Evolutionary conservation across 1,140 invertebrate species (phyloP), one percentile per base, ranked within the genome.

Genomic region (Bilobella aurantiaca): DNA sequence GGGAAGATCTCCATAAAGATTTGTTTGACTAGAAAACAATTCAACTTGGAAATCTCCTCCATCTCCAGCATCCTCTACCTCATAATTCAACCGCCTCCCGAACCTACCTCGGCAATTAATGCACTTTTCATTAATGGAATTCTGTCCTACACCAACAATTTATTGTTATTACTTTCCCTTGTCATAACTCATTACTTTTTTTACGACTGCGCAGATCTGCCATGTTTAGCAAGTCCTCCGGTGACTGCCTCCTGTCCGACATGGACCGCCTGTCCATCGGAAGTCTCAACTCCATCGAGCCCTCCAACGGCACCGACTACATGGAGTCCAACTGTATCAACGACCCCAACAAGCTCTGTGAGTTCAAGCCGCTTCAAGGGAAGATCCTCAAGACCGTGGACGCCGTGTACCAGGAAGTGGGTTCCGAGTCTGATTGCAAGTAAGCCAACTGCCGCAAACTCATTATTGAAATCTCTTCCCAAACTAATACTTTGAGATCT

Each of bases 331-430:
- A 93, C 77, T 94, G 91, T 47, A 65, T 71, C 58, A 67, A 46
- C 70, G 89, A 92, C 75, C 90, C 90, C 1, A 88, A 89, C 18
- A 91, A 91, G 77, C 79, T 95, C 47, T 96, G 93, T 78, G 91
- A 95, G 75, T 95, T 95, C 79, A 91, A 92, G 75, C 90, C 91
- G 73, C 81, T 93, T 70, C 84, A 82, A 30, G 90, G 90, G 0
- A 83, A 89, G 64, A 94, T 95, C 70, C 78, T 95, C 31, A 95
- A 96, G 78, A 95, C 93, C 0, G 92, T 95, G 1, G 92, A 96
- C 74, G 91, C 90, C 1, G 91, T 95, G 3, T 93, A 91, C 75
- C 89, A 92, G 79, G 90, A 93, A 73, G 87, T 93, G 0, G 86
- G 86, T 66, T 90, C 86, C 2, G 81, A 90, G 58, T 89, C 91